Evolutionary conservation across 2,797 vertebrate genomes (phyloP).

Genomic region (Gymnocypris eckloni): DNA sequence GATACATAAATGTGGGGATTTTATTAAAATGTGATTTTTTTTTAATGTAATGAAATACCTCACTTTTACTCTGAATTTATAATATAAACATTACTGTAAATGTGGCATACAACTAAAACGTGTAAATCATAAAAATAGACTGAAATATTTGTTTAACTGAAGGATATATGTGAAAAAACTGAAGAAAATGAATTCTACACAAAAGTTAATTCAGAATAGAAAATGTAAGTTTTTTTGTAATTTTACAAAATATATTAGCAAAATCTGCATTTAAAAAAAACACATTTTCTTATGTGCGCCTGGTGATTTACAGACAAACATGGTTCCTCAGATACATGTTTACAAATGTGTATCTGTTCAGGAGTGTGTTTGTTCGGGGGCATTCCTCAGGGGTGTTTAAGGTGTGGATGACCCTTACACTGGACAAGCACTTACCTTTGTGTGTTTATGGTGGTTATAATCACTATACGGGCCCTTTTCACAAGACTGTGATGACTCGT

Average conservation of each 20-base stretch:
- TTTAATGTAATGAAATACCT: not conserved
- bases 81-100: not conserved
- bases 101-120: not conserved
- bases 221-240: no score
- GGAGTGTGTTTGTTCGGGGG: not conserved
- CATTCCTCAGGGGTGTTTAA: constrained; percentile 48
- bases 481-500: not conserved
- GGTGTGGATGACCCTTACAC: constrained; percentile 19
- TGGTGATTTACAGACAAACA: not conserved
- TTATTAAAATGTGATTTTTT: constrained; percentile 69
- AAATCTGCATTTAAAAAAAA: not conserved
- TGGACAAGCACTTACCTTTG: not conserved
- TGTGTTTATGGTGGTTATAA: not conserved
- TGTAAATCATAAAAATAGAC: not conserved
- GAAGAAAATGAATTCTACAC: no score
- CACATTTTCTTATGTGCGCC: accelerated
- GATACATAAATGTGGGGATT: constrained; percentile 80
- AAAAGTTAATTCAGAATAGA: no score
- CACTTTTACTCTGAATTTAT: no score
- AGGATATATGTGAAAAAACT: not conserved
- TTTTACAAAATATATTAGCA: no score
- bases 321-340: not conserved
- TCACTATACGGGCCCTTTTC: not conserved
- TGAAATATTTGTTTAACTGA: not conserved
- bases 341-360: not conserved